Evolutionary conservation across 2,797 vertebrate genomes (phyloP).

Genomic region (Vireo griseus): DNA sequence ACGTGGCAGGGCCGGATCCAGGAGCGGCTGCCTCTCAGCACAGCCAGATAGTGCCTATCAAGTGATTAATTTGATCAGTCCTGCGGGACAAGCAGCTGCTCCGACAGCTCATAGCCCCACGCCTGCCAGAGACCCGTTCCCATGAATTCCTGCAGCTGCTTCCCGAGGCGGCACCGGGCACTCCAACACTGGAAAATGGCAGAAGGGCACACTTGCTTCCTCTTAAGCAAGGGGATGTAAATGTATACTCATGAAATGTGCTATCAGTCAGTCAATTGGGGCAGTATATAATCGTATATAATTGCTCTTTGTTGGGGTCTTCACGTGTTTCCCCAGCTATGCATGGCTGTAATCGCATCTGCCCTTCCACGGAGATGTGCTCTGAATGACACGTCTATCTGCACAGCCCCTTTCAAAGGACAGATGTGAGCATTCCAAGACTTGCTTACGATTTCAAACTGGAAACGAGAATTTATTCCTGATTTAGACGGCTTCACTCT

Average conservation of each 20-base stretch:
- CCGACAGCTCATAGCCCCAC: neutral
- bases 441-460: neutral
- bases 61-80: neutral
- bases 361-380: neutral
- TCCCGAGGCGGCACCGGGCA: neutral
- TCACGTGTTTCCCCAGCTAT: neutral
- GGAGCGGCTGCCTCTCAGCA: neutral
- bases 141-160: constrained; percentile 57
- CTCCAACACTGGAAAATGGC: neutral
- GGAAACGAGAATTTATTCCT: neutral
- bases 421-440: neutral
- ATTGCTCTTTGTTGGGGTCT: constrained; percentile 7
- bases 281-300: neutral
- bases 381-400: neutral
- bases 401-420: neutral
- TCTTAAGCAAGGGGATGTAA: neutral
- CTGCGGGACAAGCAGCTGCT: constrained; percentile 29
- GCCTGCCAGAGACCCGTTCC: neutral
- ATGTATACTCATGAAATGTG: constrained; percentile 12
- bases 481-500: neutral
- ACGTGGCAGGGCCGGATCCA: neutral
- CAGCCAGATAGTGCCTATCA: constrained; percentile 11
- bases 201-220: neutral
- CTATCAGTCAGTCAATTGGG: neutral
- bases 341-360: neutral